Conservation (phyloP, 2,797 vertebrate genomes). For the Enteromius paludinosus region DNA sequence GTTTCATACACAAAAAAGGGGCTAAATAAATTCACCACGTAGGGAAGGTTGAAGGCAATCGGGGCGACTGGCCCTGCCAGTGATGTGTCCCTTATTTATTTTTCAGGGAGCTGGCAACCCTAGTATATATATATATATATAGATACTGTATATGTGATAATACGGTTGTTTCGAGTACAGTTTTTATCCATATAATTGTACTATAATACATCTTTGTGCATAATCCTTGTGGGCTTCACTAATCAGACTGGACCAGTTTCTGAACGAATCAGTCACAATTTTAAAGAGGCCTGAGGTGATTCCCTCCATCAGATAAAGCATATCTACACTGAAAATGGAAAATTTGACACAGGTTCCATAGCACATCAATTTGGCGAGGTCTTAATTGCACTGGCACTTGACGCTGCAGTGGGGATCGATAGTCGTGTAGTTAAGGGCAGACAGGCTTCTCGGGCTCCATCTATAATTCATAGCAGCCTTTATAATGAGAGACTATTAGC, state of each 20-base stretch:
- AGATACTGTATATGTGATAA: neutral
- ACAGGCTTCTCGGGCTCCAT: conserved; percentile 51
- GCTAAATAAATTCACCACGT: too few relatives aligned
- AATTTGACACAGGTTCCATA: conserved; percentile 52
- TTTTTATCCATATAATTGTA: neutral
- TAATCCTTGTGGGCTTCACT: neutral
- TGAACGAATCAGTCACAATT: conserved; percentile 14
- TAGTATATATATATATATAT: too few relatives aligned
- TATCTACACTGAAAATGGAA: conserved; percentile 49
- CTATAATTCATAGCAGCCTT: conserved; percentile 61
- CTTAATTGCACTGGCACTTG: conserved; percentile 51
- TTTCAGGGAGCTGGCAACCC: too few relatives aligned
- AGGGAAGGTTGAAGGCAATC: too few relatives aligned
- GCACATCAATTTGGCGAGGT: conserved; percentile 51
- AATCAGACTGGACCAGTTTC: conserved; percentile 8
- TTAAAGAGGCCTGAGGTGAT: conserved; percentile 28
- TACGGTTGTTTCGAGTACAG: neutral
- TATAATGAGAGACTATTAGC: conserved; percentile 60
- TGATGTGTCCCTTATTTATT: too few relatives aligned
- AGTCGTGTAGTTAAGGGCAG: conserved; percentile 55
- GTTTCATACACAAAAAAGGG: too few relatives aligned
- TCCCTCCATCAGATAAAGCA: conserved; percentile 30
- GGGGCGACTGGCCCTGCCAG: too few relatives aligned
- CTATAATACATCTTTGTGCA: neutral
- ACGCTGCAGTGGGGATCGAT: conserved; percentile 54